Evolutionary conservation across 1,140 invertebrate genomes (phyloP), one percentile per base, ranked within the genome.

Genomic region (Idris sp.): DNA sequence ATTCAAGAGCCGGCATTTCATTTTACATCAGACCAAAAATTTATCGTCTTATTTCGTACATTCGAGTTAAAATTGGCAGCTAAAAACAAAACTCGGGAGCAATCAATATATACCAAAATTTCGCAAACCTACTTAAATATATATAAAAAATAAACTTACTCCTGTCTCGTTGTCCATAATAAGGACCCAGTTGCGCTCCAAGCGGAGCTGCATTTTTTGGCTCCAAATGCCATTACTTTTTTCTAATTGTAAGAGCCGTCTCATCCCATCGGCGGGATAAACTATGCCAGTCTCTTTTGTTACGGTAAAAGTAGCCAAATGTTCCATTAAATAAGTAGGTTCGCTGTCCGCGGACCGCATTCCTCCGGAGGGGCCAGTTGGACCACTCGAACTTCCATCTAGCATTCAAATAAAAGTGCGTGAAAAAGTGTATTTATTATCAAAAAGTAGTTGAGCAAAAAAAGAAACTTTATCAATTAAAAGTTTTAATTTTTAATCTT

Each of bases 141-240:
- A n/a, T n/a, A n/a, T n/a, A n/a, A n/a, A n/a, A n/a, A n/a, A n/a
- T n/a, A n/a, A 65, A 59, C 91, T 90, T 89, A 98, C 96, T 86
- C 95, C 96, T 67, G 96, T 97, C 88, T 98, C 97, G 82, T 96
- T 97, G 83, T 99, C 97, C 90, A 99, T 95, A 43, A 98, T 96
- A 13, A 98, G 90, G 51, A 98, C 93, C 93, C 94, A 95, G 76
- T 92, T 92, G 38, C 93, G 91, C 79, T 98, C 96, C 30, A 99
- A 86, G 74, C 94, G 92, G 25, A 99, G 88, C 79, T 96, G 92
- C 95, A 99, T 98, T 84, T 98, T 97, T 88, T 99, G 98, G 25
- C 97, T 99, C 97, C 97, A 99, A 84, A 99, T 99, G 76, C 97
- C 97, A 78, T 96, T 98, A 19, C 95, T 96, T 88, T 98, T 98